phyloP scores from a whole-genome alignment of 2,888 invertebrate species.

The Gastrophysa polygoni region DNA sequence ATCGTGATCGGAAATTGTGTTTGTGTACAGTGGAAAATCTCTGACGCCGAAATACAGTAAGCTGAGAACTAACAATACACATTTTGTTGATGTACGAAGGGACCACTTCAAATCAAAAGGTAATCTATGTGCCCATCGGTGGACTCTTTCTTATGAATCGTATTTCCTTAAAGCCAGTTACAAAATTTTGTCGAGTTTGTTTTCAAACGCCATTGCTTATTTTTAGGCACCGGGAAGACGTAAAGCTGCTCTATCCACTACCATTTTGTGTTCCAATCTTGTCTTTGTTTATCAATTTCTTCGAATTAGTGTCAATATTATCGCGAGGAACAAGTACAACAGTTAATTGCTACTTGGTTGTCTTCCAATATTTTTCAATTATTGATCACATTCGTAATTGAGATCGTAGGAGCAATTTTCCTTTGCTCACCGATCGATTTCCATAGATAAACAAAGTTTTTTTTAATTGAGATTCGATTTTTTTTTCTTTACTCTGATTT shows the following conservation, averaged over 20 bases:
- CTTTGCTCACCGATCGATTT: no score
- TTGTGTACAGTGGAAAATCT: constrained; percentile 65
- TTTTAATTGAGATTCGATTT: no score
- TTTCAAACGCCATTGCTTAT: constrained; percentile 60
- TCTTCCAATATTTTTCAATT: no score
- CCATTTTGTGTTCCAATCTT: constrained; percentile 24
- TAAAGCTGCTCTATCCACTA: constrained; percentile 52
- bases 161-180: constrained; percentile 1
- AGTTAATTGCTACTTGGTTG: no score
- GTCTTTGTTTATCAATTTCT: background rate
- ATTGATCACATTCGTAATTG: no score
- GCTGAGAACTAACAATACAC: constrained; percentile 59
- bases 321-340: no score
- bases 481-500: no score
- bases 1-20: constrained; percentile 64
- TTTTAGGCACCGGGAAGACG: constrained; percentile 58
- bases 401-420: no score
- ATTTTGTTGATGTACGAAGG: constrained; percentile 54
- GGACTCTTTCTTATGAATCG: no score
- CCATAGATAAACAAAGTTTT: background rate
- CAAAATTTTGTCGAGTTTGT: constrained; percentile 61
- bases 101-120: constrained; percentile 51
- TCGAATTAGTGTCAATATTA: no score
- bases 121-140: constrained; percentile 37
- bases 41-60: constrained; percentile 66